Base-by-base conservation (phyloP, 2,888 invertebrate species). In the Melieria omissa region DNA sequence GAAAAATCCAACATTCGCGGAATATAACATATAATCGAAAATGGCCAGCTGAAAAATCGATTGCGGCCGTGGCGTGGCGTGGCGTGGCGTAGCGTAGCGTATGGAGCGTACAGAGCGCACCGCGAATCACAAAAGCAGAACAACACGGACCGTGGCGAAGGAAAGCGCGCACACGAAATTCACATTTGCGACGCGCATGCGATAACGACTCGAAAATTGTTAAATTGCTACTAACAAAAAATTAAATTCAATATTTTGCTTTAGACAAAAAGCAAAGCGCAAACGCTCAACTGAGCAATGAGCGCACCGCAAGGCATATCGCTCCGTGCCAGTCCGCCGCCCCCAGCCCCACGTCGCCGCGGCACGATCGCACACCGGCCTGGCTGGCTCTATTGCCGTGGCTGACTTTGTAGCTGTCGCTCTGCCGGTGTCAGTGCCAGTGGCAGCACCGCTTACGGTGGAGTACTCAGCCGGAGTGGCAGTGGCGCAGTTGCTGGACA, bases 191-290 rank as follows among this genome's bases (percentile, higher is more conserved):
- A 84, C 83, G 83, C 84, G 85, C 84, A 84, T 84, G 83, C 85
- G 84, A 84, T 84, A 84, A 83, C 82, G 82, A 84, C 85, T 82
- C 83, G 81, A 81, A 84, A 84, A 85, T 84, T 84, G 84, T 85
- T 84, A 83, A 83, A 82, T 82, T 80, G 82, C 84, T 84, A 84
- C 84, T 84, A 84, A 84, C 84, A 84, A 84, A 80, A 84, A 83
- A 83, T 82, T 84, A 80, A 81, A 83, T 84, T 84, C 84, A 83
- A 84, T 83, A 82, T 82, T 84, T 83, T 73, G 78, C 83, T 83
- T 81, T 83, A 82, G 82, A 81, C 83, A 80, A 82, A 73, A 61
- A 69, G 70, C 70, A 73, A 42, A 69, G 49, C 2, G 65, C 65
- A 61, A 71, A 71, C 61, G 65, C 72, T 67, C 58, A 74, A 77